These are phyloP conservation scores for Solea senegalensis DNA, from an alignment of 2,113 vertebrate genomes.

Conservation along the genomic window DNA sequence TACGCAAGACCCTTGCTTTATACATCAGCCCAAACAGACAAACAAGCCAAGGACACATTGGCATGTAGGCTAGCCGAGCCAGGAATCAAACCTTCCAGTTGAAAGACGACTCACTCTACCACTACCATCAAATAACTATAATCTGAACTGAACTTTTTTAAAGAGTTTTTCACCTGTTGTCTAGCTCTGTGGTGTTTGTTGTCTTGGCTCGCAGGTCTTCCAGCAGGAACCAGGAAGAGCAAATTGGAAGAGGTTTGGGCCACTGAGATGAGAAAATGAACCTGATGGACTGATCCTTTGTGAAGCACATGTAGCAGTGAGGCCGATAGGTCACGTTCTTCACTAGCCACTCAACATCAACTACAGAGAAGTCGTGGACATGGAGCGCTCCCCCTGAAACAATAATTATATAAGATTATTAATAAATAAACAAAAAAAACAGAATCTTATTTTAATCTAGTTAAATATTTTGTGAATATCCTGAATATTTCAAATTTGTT, in stretches of 20 bases:
- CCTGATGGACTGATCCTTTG: constrained; percentile 42
- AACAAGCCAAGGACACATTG: too few relatives aligned
- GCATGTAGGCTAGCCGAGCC: too few relatives aligned
- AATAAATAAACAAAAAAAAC: neutral
- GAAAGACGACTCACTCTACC: too few relatives aligned
- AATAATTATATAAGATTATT: neutral
- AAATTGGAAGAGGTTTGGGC: constrained; percentile 61
- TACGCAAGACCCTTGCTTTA: too few relatives aligned
- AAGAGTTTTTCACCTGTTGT: constrained; percentile 80
- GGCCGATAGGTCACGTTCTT: constrained; percentile 89
- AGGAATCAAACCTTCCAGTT: too few relatives aligned
- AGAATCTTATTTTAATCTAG: neutral
- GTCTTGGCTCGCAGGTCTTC: constrained; percentile 77
- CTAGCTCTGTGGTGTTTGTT: constrained; percentile 78
- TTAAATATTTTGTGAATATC: too few relatives aligned
- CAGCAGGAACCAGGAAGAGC: constrained; percentile 85
- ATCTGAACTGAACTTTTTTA: neutral
- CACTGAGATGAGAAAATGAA: constrained; percentile 83
- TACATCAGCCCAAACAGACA: too few relatives aligned
- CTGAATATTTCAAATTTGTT: too few relatives aligned
- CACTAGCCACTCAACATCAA: constrained; percentile 86
- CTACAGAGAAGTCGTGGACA: constrained; percentile 86
- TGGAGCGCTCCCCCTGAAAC: constrained; percentile 88
- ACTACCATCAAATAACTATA: too few relatives aligned
- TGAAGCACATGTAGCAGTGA: constrained; percentile 88